These are phyloP conservation scores for Druceiella hillmani DNA, from an alignment of 2,888 invertebrate genomes.

Conservation along the genomic window DNA sequence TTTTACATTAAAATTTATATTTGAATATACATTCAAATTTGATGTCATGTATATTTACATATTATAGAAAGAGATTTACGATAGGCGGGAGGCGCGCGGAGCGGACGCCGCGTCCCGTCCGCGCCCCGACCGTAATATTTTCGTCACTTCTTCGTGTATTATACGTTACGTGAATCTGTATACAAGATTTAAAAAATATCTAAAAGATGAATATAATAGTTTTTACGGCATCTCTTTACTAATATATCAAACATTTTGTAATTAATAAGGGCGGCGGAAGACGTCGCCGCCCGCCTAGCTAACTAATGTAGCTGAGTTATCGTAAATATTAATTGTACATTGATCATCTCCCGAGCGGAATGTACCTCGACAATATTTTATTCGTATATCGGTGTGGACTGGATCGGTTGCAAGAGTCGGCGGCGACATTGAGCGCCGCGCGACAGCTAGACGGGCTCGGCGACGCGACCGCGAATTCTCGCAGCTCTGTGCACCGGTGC, in stretches of 20 bases:
- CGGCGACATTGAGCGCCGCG: too few relatives aligned
- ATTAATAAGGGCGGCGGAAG: too few relatives aligned
- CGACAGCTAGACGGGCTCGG: slow-evolving; percentile 51
- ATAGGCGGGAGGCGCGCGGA: slow-evolving; percentile 47
- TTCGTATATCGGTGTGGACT: too few relatives aligned
- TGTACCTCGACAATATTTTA: too few relatives aligned
- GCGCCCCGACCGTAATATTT: slow-evolving; percentile 39
- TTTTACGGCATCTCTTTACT: slow-evolving; percentile 54
- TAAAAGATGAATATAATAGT: slow-evolving; percentile 53
- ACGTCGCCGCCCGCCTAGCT: too few relatives aligned
- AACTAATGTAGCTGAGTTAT: too few relatives aligned
- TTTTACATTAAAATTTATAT: slow-evolving; percentile 55
- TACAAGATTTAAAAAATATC: slow-evolving; percentile 55
- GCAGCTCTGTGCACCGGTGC: slow-evolving; percentile 54
- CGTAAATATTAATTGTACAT: too few relatives aligned
- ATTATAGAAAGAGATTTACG: slow-evolving; percentile 50
- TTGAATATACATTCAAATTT: slow-evolving; percentile 55
- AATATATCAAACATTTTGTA: slow-evolving; percentile 52
- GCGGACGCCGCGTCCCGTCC: slow-evolving; percentile 27
- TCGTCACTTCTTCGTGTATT: slow-evolving; percentile 57
- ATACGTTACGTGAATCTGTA: slow-evolving; percentile 62
- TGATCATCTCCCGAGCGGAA: too few relatives aligned
- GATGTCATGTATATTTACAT: slow-evolving; percentile 55
- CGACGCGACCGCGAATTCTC: slow-evolving; percentile 39
- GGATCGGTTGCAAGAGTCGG: too few relatives aligned